Conservation (phyloP, 1,140 invertebrate species). For the Pogonus chalceus region DNA sequence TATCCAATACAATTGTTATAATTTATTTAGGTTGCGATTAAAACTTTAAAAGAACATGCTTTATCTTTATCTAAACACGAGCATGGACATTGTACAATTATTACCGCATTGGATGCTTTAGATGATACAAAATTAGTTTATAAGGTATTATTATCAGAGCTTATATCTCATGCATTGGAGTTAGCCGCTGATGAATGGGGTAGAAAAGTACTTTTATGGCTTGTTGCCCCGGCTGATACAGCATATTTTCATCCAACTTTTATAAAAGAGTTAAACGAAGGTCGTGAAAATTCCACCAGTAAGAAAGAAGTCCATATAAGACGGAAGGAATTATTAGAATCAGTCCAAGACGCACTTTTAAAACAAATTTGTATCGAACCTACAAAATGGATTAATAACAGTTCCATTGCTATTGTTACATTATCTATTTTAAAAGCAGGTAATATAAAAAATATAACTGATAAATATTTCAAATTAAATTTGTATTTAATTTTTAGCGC, state of each 20-base stretch:
- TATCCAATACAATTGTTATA: conserved; percentile 9
- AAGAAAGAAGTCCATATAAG: conserved; percentile 70
- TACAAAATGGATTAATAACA: conserved; percentile 56
- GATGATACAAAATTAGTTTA: conserved; percentile 87
- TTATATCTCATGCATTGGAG: conserved; percentile 60
- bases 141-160: conserved; percentile 67
- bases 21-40: conserved; percentile 52
- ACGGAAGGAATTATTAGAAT: conserved; percentile 61
- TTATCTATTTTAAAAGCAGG: conserved; percentile 57
- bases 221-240: conserved; percentile 68
- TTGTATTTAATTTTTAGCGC: conserved; percentile 18
- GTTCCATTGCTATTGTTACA: conserved; percentile 57
- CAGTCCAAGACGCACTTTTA: conserved; percentile 52
- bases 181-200: conserved; percentile 65
- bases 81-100: conserved; percentile 71
- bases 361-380: conserved; percentile 50
- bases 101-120: conserved; percentile 79
- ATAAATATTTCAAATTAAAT: no score
- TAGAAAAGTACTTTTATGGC: conserved; percentile 65
- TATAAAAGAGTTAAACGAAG: conserved; percentile 58
- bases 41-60: conserved; percentile 77
- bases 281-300: conserved; percentile 56
- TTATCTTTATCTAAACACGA: conserved; percentile 73
- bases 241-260: conserved; percentile 64
- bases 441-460: conserved; percentile 11